Evolutionary conservation across 2,797 vertebrate species (phyloP), one percentile per base, ranked within the genome.

Genomic region (Sebastes steindachneri): DNA sequence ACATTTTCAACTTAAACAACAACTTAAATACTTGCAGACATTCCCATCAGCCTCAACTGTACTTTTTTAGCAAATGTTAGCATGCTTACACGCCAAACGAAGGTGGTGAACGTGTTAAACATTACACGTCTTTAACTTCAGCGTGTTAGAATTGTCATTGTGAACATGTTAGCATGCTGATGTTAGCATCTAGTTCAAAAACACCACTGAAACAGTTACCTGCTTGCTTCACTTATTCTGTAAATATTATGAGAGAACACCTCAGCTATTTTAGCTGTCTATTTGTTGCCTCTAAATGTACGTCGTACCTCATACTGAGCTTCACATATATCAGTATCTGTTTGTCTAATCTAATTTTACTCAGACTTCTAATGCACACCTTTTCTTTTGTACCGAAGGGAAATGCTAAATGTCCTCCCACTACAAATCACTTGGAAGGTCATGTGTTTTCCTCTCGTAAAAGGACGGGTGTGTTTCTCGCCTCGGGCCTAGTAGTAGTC

Each of bases 361-460:
- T 64, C 55, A 59, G 23, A 70, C 26, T 48, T 82, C 26, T 66
- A 73, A 87, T 65, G 31, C 51, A 73, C 66, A 82, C 74, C 60
- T 91, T 91, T 80, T 58, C 33, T 76, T 88, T 85, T 88, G 77
- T 78, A 91, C 79, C 74, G 84, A 91, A 89, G 90, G 78, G 59
- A 88, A 88, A 73, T 70, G 68, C 60, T 78, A 28, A 71, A 83
- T 45, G 69, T 79, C 74, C 69, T 79, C 77, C 65, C 72, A 67
- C 83, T 83, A 87, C 84, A 93, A 92, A 94, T 91, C 93, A 86
- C 85, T 83, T 60, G 76, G 62, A 88, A 88, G 83, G 73, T 88
- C 79, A 76, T 86, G 86, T 89, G 89, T 89, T 93, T 91, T 91
- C 84, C 89, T 91, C 92, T 88, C 89, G 87, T 91, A 89, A 94